Evolutionary conservation across 2,797 vertebrate genomes (phyloP), one percentile per base, ranked within the genome.

Genomic region (Menidia menidia): DNA sequence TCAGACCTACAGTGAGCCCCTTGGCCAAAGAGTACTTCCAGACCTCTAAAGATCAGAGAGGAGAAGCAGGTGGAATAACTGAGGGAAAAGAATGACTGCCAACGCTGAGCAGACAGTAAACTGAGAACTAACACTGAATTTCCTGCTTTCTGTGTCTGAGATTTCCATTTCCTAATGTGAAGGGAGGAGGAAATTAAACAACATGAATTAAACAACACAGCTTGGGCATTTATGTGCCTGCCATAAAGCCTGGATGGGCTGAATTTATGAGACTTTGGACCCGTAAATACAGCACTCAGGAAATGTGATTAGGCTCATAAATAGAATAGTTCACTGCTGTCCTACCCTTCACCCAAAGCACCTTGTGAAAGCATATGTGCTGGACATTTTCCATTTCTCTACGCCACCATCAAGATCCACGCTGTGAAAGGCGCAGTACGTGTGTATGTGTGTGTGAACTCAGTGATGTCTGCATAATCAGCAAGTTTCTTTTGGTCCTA

Each of bases 231-330:
- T 92, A 90, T 85, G 80, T 79, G 74, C 41, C 58, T 65, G 79
- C 83, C 65, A 75, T 90, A 89, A 90, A 89, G 74, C 82, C 63
- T 8, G 60, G 86, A 88, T 84, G 70, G 84, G 80, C 48, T 70
- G 71, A 75, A 92, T 92, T 92, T 92, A 90, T 82, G 85, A 81
- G 81, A 60, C 62, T 79, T 81, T 80, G 61, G 70, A 83, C 78
- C 81, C 84, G 81, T 91, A 90, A 92, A 91, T 89, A 90, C 83
- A 80, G 86, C 85, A 80, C 88, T 90, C 85, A 84, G 89, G 88
- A 92, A 91, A 92, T 92, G 88, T 92, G 91, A 92, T 92, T 88
- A 87, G 82, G 68, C 87, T 87, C 88, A 65, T 92, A 88, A 91
- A 92, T 85, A 82, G 69, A 75, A 80, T 73, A 78, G 83, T 82